phyloP scores from a whole-genome alignment of 2,113 vertebrate species.

The Trematocara marginatum region DNA sequence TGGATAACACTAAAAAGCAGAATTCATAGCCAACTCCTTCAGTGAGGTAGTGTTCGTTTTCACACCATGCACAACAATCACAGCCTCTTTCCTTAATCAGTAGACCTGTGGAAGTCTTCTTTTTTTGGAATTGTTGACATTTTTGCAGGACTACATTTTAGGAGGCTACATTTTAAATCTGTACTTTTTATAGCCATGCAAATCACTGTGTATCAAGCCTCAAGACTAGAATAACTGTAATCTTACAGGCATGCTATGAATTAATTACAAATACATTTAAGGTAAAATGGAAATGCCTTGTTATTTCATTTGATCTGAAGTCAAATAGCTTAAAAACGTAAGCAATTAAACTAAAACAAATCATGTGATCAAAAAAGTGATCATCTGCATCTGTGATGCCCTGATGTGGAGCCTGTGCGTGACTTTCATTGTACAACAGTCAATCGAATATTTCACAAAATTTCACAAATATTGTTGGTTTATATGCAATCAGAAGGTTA shows the following conservation, averaged over 20 bases:
- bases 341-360: not conserved
- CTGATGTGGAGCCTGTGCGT: not conserved
- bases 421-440: not conserved
- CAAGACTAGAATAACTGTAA: not conserved
- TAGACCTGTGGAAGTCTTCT: not conserved
- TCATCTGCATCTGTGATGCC: not conserved
- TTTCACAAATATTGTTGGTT: not conserved
- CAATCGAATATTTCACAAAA: not conserved
- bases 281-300: not conserved
- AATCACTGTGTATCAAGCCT: not conserved
- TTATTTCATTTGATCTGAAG: not conserved
- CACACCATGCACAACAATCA: constrained; percentile 50
- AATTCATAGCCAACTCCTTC: constrained; percentile 11
- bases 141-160: not conserved
- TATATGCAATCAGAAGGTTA: not conserved
- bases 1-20: constrained; percentile 39
- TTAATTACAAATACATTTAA: not conserved
- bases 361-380: no score
- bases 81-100: constrained; percentile 17
- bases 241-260: not conserved
- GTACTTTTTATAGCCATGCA: not conserved
- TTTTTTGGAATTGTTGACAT: not conserved
- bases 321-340: not conserved
- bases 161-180: not conserved
- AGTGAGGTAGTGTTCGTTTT: constrained; percentile 45